A percentile compares a stretch with the other conserved stretches of the same genome.
phyloP scores from a whole-genome alignment of 2,888 invertebrate species.

The Malacosoma neustria region DNA sequence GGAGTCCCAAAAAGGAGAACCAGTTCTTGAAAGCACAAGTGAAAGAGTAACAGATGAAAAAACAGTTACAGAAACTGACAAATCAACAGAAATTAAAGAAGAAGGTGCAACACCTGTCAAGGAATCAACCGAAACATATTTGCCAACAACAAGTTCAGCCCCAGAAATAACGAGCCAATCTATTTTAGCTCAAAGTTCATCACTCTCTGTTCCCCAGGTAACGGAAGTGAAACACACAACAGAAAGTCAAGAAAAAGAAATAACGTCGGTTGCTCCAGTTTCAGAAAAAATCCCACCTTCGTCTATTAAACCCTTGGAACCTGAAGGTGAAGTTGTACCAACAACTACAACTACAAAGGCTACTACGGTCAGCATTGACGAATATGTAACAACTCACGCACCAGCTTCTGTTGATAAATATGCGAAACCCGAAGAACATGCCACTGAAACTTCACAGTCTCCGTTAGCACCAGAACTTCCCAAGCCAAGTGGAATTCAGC shows the following conservation, averaged over 20 bases:
- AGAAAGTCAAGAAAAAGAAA: conserved; percentile 5
- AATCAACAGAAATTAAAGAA: conserved; percentile 13
- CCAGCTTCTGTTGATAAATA: conserved; percentile 25
- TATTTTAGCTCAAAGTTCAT: background rate
- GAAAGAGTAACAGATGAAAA: conserved; percentile 10
- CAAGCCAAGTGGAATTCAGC: conserved; percentile 42
- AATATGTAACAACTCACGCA: conserved; percentile 22
- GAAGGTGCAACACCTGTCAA: conserved; percentile 9
- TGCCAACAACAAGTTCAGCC: conserved; percentile 3
- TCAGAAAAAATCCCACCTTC: conserved; percentile 19
- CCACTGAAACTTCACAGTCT: conserved; percentile 22
- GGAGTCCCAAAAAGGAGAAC: background rate
- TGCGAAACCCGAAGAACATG: conserved; percentile 33
- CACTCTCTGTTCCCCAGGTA: background rate
- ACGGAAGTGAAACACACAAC: conserved; percentile 3
- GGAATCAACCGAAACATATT: background rate
- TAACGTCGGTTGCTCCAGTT: conserved; percentile 9
- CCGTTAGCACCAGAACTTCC: conserved; percentile 32
- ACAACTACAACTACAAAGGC: conserved; percentile 6
- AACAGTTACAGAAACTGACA: conserved; percentile 13
- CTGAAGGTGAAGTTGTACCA: conserved; percentile 18
- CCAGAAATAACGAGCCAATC: conserved; percentile 6
- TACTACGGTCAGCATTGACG: conserved; percentile 12
- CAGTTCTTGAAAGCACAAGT: conserved; percentile 11
- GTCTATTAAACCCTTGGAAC: conserved; percentile 9